Base-by-base conservation (phyloP, 2,113 vertebrate genomes). In the Syrmaticus mikado region DNA sequence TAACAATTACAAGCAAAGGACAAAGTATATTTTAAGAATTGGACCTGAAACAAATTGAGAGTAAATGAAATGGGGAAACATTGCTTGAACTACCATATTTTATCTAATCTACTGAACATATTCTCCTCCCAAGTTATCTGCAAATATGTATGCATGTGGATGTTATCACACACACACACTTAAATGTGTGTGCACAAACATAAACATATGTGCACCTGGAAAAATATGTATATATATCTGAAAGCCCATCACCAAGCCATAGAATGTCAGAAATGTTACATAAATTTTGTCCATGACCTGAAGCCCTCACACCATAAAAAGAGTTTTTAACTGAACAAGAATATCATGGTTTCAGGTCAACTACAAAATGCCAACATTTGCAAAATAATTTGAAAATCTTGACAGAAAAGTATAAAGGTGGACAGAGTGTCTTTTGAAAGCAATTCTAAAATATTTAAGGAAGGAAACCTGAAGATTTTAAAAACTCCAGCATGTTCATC, bases 311-410 rank as follows among this genome's bases (percentile, higher is more conserved):
- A 48, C 66, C 75, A n/a, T 18, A 76, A 57, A 84, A 78, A 8
- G 11, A 79, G 62, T 53, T 68, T 95, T 86, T 66, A 78, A 68
- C 74, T 66, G 61, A 90, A 38, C 52, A 87, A 58, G 41, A 76
- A 41, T 38, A 48, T 79, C 30, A 70, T 0, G 0, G 17, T 82
- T 94, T 86, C 53, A 36, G 86, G 46, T 16, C 52, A 85, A 67
- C 21, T 71, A 20, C 28, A 14, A 70, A 53, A 55, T 36, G 82
- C 40, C 53, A 36, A 52, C 34, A 19, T 76, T 76, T 82, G 34
- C 38, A 72, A 91, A 88, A 73, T 53, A 57, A 81, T 78, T 52
- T 93, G 27, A 76, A 87, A 94, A 52, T 65, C 28, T 61, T 64
- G 46, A 36, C 24, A 84, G 70, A 81, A 94, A 27, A 62, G 13